Evolutionary conservation across 2,797 vertebrate genomes (phyloP), one percentile per base, ranked within the genome.

Genomic region (Sphenopsis melanotis): DNA sequence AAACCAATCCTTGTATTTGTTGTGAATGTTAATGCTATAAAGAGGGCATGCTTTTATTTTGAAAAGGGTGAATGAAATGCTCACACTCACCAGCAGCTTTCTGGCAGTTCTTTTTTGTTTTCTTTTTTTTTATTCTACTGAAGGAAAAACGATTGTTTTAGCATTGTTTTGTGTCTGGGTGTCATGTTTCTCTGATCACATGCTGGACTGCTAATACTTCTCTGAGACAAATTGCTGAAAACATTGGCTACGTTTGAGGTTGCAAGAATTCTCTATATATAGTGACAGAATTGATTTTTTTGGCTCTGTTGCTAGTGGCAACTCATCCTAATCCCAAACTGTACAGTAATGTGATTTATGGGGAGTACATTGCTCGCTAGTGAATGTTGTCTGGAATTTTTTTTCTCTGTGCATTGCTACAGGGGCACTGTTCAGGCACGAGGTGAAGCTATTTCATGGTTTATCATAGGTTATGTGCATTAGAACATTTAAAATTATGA

Each of bases 221-320:
- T 27, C 69, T 56, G 81, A 90, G 86, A 82, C 75, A 90, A 90
- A 89, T 92, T 82, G 90, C 81, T 79, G 87, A 68, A 66, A 91
- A 76, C 72, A 78, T 26, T 79, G 72, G 18, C 75, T 88, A 3
- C 0, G 5, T 72, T 53, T 69, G 90, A 66, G 79, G 68, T 60
- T 83, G 34, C 42, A 66, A 65, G 77, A 95, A 80, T 88, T 92
- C 63, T 88, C 60, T 93, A 17, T 78, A 47, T 69, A 20, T 83
- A 91, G 85, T 44, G 90, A 32, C 69, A 78, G 82, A 95, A 90
- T 80, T 95, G 80, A 93, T 91, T 95, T 83, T 66, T 87, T 85
- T 80, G 89, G 66, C 87, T 93, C 63, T 88, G 94, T 97, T 96
- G 94, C 97, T 91, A 93, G 64, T 96, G 91, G 94, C 93, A 96